Base-by-base conservation (phyloP, 2,888 invertebrate genomes). In the Troglohyphantes excavatus region DNA sequence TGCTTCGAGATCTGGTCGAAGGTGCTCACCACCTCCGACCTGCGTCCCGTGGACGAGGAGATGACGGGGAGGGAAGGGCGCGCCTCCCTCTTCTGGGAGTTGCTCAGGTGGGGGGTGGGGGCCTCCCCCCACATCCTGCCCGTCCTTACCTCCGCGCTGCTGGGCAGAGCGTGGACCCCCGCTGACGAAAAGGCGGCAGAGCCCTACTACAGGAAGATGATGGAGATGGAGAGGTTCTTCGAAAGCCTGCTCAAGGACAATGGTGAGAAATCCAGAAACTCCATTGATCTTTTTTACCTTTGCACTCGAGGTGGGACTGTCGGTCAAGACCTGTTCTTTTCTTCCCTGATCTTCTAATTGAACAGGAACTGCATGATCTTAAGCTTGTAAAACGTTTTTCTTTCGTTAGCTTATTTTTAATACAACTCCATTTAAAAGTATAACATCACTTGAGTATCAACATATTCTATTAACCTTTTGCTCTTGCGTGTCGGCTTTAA, bases 61-160 rank as follows among this genome's bases (percentile, higher is more conserved):
- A 90, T 92, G 79, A 82, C 91, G 1, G 91, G 92, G 23, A 59
- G 91, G 13, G 26, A 86, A 46, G 92, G 91, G 7, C 90, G 91
- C n/a, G 93, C 95, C 0, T 94, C 95, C 27, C 27, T 89, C 1
- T 9, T 95, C 82, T 92, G 94, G 92, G 97, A 98, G 93, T 93
- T 96, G 0, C 92, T 96, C 0, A 96, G 96, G 93, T 91, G 91
- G 91, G 88, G 84, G 79, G 90, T 96, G 33, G 95, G 97, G 0
- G 93, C 94, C 29, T 97, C 98, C 1, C 95, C 96, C 29, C 97
- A 98, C 93, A 98, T 98, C 0, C 94, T 98, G 21, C 96, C 98
- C 90, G 98, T 96, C 0, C 94, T 97, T 1, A 93, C 96, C 6
- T 96, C 97, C 2, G 96, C 95, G 0, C 94, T 96, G 2, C 94